These are phyloP conservation scores for Phoebastria nigripes DNA, from an alignment of 2,797 vertebrate species.

Conservation along the genomic window DNA sequence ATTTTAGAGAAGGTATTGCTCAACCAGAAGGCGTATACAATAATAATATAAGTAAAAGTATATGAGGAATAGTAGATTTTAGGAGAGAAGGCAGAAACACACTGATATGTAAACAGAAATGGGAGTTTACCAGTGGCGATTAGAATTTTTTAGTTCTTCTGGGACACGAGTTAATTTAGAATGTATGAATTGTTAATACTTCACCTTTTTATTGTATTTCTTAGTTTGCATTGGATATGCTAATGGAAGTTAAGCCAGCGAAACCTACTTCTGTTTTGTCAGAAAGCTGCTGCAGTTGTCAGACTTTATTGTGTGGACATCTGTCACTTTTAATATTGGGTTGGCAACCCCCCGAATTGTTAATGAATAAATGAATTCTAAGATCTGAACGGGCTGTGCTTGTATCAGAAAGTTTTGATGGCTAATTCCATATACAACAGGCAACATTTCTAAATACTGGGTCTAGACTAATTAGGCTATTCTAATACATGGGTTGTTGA, in stretches of 20 bases:
- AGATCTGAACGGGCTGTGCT: background rate
- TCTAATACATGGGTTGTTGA: background rate
- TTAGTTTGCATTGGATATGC: background rate
- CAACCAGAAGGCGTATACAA: background rate
- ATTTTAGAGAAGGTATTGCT: background rate
- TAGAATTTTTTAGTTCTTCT: background rate
- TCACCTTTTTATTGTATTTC: background rate
- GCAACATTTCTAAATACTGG: background rate
- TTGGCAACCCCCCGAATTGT: background rate
- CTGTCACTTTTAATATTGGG: constrained; percentile 5
- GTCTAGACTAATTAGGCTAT: background rate
- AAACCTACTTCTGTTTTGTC: background rate
- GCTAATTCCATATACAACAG: background rate
- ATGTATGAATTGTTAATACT: background rate
- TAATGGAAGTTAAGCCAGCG: background rate
- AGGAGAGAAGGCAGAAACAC: background rate
- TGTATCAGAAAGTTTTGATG: background rate
- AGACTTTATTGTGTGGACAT: background rate
- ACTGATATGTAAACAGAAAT: background rate
- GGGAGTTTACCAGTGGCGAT: background rate
- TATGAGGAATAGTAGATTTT: background rate
- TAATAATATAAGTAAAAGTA: background rate
- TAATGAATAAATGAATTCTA: background rate
- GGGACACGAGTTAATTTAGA: background rate
- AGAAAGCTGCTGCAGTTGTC: background rate